Percentiles rank a stretch among this genome's conserved stretches.
Evolutionary conservation across 2,113 vertebrate genomes (phyloP).

Genomic region (Phyllostomus discolor): DNA sequence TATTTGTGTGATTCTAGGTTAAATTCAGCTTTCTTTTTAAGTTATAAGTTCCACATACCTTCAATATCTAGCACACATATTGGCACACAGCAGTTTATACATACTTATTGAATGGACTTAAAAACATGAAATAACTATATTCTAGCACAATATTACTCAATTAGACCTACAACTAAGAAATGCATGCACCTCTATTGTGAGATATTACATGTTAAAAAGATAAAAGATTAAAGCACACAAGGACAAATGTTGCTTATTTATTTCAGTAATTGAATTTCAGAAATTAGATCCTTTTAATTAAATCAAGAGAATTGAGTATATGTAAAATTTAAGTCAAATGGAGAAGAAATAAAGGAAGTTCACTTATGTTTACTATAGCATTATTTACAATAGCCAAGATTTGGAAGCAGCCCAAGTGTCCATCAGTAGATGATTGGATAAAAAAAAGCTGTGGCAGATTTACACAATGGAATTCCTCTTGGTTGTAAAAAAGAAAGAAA

Average conservation of each 20-base stretch:
- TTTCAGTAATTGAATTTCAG: neutral
- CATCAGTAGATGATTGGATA: neutral
- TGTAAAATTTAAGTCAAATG: neutral
- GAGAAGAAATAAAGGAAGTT: neutral
- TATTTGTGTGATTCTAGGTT: neutral
- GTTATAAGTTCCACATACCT: neutral
- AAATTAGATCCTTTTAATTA: neutral
- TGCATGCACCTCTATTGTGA: neutral
- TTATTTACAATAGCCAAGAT: neutral
- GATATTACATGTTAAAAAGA: neutral
- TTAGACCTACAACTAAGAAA: neutral
- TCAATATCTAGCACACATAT: neutral
- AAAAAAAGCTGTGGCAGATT: neutral
- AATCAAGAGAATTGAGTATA: neutral
- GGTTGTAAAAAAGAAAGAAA: no score
- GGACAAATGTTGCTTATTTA: neutral
- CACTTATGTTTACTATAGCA: neutral
- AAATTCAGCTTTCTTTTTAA: neutral
- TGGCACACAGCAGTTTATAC: neutral
- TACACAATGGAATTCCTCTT: no score
- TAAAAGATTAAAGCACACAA: neutral
- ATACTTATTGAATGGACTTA: neutral
- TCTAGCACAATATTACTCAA: neutral
- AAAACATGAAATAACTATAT: neutral
- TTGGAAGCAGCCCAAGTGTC: neutral